These are phyloP conservation scores for Archivesica marissinica DNA, from an alignment of 1,140 invertebrate genomes.

Conservation along the genomic window DNA sequence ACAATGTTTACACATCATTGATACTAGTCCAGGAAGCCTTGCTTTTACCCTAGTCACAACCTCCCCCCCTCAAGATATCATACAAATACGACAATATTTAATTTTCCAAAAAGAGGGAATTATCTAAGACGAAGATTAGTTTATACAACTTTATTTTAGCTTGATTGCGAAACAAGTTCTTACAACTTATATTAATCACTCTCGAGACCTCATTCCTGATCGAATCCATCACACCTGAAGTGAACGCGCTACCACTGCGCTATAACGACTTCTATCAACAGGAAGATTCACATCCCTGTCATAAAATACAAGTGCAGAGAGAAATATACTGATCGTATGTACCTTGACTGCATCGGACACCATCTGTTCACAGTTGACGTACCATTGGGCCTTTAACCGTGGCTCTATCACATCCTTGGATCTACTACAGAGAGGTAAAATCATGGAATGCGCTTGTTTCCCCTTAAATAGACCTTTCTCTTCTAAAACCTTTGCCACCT, in stretches of 20 bases:
- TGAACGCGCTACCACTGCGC: no score
- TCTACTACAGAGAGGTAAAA: slow-evolving; percentile 96
- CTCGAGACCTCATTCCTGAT: no score
- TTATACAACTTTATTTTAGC: no score
- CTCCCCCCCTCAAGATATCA: no score
- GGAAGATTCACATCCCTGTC: neutral
- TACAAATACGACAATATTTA: neutral
- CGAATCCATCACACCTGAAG: no score
- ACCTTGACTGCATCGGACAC: slow-evolving; percentile 83
- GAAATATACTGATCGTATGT: neutral
- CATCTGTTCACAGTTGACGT: slow-evolving; percentile 86
- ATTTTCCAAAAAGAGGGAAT: neutral
- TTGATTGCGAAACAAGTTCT: no score
- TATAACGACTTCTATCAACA: no score
- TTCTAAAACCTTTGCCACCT: slow-evolving; percentile 90
- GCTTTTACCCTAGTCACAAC: no score
- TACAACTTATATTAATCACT: no score
- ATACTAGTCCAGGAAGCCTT: no score
- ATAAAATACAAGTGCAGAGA: neutral
- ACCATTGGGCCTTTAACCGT: slow-evolving; percentile 99
- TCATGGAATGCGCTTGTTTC: slow-evolving; percentile 95
- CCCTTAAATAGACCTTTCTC: slow-evolving; percentile 91
- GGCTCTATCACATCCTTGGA: slow-evolving; percentile 99
- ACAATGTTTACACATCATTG: no score
- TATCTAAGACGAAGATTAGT: no score